A percentile compares a stretch with the other conserved stretches of the same genome.
These are phyloP conservation scores for Corapipo altera DNA, from an alignment of 2,113 vertebrate species.

Conservation along the genomic window DNA sequence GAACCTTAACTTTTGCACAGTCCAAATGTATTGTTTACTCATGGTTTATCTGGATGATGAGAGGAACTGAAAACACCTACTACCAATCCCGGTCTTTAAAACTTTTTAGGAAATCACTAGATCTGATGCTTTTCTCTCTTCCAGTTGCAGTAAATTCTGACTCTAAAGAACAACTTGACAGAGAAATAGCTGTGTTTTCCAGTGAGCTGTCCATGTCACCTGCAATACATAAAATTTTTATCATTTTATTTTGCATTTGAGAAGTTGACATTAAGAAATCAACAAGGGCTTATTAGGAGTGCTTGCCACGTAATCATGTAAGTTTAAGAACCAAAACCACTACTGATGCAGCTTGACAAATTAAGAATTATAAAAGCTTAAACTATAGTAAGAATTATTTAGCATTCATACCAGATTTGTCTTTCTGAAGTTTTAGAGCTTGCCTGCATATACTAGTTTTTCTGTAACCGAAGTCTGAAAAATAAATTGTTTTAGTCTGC, in stretches of 20 bases:
- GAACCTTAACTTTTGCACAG: background rate
- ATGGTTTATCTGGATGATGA: background rate
- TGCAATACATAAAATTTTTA: constrained; percentile 21
- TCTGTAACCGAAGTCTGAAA: background rate
- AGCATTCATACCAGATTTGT: background rate
- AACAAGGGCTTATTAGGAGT: background rate
- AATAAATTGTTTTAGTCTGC: background rate
- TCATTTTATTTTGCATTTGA: background rate
- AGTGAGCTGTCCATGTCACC: constrained; percentile 27
- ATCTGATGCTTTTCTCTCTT: constrained; percentile 25
- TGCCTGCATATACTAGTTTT: background rate
- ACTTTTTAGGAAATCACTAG: constrained; percentile 22
- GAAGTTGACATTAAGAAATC: background rate
- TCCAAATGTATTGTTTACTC: background rate
- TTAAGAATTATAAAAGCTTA: background rate
- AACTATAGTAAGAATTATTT: background rate
- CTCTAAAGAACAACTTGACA: constrained; percentile 18
- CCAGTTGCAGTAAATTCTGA: constrained; percentile 10
- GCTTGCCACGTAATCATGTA: background rate
- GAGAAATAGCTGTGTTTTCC: constrained; percentile 53
- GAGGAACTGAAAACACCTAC: background rate
- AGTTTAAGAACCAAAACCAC: background rate
- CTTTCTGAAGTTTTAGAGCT: background rate
- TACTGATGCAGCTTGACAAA: background rate
- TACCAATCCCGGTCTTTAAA: constrained; percentile 64